A percentile compares a stretch with the other conserved stretches of the same genome.
These are phyloP conservation scores for Bombylius discolor DNA, from an alignment of 2,888 invertebrate species.

Conservation along the genomic window DNA sequence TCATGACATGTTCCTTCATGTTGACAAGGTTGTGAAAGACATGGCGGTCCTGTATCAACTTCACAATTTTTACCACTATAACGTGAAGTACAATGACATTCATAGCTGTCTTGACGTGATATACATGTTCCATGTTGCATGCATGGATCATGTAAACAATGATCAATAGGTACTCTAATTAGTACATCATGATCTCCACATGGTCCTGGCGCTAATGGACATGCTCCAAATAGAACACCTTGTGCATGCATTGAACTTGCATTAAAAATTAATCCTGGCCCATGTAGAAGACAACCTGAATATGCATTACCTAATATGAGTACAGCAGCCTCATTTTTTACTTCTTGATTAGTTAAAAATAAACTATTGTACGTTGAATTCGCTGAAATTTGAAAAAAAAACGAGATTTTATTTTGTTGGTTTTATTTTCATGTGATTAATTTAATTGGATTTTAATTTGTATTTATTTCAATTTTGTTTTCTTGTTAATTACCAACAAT, in stretches of 20 bases:
- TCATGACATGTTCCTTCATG: constrained; percentile 62
- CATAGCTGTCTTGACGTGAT: constrained; percentile 62
- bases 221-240: constrained; percentile 61
- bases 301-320: constrained; percentile 69
- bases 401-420: not conserved
- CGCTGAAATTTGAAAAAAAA: constrained; percentile 34
- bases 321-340: constrained; percentile 57
- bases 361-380: constrained; percentile 68
- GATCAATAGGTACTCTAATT: constrained; percentile 47
- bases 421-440: not conserved
- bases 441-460: too few species aligned
- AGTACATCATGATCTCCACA: constrained; percentile 47
- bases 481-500: constrained; percentile 26
- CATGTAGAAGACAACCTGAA: constrained; percentile 73
- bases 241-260: constrained; percentile 46
- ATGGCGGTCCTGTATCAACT: constrained; percentile 64
- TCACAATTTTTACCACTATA: constrained; percentile 82
- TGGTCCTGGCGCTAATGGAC: constrained; percentile 58
- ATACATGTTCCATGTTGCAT: constrained; percentile 72
- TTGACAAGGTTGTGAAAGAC: constrained; percentile 53
- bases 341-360: constrained; percentile 55
- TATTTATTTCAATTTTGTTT: not conserved
- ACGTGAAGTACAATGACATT: constrained; percentile 71
- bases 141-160: constrained; percentile 68
- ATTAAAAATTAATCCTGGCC: constrained; percentile 72